Percentiles rank a stretch among this genome's conserved stretches.
These are phyloP conservation scores for Aplysina aerophoba DNA, from an alignment of 37 sponge, comb jelly and placozoan species.

Conservation along the genomic window DNA sequence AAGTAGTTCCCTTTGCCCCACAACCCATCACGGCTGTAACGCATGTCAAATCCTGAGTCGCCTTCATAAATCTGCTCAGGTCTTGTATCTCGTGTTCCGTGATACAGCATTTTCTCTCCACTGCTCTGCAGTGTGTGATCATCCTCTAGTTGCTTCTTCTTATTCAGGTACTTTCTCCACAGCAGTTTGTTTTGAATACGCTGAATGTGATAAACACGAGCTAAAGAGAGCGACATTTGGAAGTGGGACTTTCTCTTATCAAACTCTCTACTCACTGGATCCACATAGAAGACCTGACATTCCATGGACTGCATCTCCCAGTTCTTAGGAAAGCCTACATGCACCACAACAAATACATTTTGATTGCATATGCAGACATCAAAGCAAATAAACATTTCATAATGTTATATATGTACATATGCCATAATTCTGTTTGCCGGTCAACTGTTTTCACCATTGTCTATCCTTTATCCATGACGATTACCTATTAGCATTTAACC, in stretches of 20 bases:
- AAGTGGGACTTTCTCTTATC: conserved; percentile 7
- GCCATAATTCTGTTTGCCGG: too few relatives aligned
- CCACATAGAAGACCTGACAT: conserved; percentile 3
- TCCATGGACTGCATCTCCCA: conserved; percentile 49
- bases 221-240: conserved; percentile 21
- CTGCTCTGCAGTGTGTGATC: not conserved
- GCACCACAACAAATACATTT: not conserved
- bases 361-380: not conserved
- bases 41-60: conserved; percentile 65
- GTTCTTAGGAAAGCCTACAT: conserved; percentile 38
- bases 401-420: too few relatives aligned
- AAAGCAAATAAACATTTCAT: not conserved
- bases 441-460: too few relatives aligned
- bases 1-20: conserved; percentile 78
- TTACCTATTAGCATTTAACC: too few relatives aligned
- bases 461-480: too few relatives aligned
- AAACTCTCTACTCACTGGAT: conserved; percentile 27
- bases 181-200: conserved; percentile 67
- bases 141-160: conserved; percentile 9
- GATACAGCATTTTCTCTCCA: conserved; percentile 48
- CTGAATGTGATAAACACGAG: conserved; percentile 29
- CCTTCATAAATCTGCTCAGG: conserved; percentile 58
- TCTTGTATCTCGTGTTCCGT: conserved; percentile 50
- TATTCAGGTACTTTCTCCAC: conserved; percentile 52
- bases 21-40: conserved; percentile 49